Evolutionary conservation across 2,888 invertebrate genomes (phyloP), one percentile per base, ranked within the genome.

Genomic region (Phengaris arion): DNA sequence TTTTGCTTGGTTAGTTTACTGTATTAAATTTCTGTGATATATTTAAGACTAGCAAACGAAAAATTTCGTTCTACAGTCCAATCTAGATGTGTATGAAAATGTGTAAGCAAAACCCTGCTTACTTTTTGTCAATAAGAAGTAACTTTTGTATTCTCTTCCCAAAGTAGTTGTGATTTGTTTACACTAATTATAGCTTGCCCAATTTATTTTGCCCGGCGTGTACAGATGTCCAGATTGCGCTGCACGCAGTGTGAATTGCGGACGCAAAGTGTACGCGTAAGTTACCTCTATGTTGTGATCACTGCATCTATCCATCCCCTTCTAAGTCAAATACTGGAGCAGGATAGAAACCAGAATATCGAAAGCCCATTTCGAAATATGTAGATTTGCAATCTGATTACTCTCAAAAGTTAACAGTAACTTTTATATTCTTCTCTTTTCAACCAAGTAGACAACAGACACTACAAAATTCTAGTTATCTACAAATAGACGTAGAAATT

Each of bases 141-240:
- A 5, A 51, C 15, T 64, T 22, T 59, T 22, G 5, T 22, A 64
- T 35, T 35, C 4, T 35, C 59, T 22, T 64, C 59, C 2, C 5
- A 13, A 46, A 46, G 46, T 69, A 15, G 15, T 15, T 8, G 68
- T 46, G 12, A 68, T n/a, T 15, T 48, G n/a, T 15, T 48, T 4
- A 48, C 48, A 69, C 48, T 15, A 8, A 48, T 9, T 48, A 69
- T 69, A 48, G 46, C 69, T 22, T 72, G 22, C 51, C 35, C 64
- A 64, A 64, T 64, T 64, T 64, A 52, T 54, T 72, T 52, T 52
- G 70, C 69, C 76, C 77, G 75, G 52, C 76, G 70, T 77, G 73
- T 76, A 45, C 89, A 93, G 92, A 92, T 92, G 86, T 85, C 89
- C 84, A 83, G 85, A 82, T 88, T 90, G 79, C 89, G 89, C 64